These are phyloP conservation scores for Yponomeuta cagnagella DNA, from an alignment of 2,888 invertebrate genomes.

Conservation along the genomic window DNA sequence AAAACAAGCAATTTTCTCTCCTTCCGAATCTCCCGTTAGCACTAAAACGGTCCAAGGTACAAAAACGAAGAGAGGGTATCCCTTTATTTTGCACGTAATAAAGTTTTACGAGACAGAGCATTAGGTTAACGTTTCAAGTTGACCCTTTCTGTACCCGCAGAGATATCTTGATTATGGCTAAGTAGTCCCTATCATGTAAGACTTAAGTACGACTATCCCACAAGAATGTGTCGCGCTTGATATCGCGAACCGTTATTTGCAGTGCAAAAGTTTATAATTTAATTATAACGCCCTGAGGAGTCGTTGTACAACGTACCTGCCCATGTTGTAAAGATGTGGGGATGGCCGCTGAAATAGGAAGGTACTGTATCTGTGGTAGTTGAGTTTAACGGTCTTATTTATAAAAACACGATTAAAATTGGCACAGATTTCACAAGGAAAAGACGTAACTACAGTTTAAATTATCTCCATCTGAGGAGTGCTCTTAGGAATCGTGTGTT, in stretches of 20 bases:
- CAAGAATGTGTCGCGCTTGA: neutral
- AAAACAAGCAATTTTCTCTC: neutral
- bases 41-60: conserved; percentile 26
- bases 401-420: too few species aligned
- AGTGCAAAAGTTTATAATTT: conserved; percentile 69
- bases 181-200: neutral
- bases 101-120: conserved; percentile 66
- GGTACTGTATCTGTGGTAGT: too few species aligned
- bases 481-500: too few species aligned
- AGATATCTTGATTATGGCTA: neutral
- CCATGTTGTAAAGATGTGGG: conserved; percentile 13
- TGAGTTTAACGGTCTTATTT: too few species aligned
- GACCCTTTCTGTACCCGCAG: conserved; percentile 43
- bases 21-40: neutral
- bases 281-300: conserved; percentile 68
- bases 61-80: conserved; percentile 61
- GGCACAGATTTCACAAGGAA: too few species aligned
- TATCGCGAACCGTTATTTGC: conserved; percentile 23
- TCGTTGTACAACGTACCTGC: conserved; percentile 39
- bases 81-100: conserved; percentile 71
- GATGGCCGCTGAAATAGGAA: neutral
- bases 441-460: too few species aligned
- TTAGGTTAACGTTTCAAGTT: conserved; percentile 64
- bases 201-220: neutral
- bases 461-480: too few species aligned